phyloP scores from a whole-genome alignment of 2,113 vertebrate genomes.

The Thamnaconus septentrionalis region DNA sequence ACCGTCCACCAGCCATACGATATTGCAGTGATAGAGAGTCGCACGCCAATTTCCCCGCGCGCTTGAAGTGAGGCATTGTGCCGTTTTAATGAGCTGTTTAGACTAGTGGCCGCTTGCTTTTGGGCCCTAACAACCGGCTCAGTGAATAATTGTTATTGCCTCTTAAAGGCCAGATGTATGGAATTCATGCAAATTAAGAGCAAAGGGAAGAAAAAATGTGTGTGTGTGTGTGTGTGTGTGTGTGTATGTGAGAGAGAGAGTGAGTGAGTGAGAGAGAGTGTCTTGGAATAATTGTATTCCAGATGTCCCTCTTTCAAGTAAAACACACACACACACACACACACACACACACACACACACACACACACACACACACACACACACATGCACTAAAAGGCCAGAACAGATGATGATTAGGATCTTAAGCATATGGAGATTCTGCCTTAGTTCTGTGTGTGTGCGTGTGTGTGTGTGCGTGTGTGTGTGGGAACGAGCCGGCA shows the following conservation, averaged over 20 bases:
- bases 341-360: constrained; percentile 13
- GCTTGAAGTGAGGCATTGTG: constrained; percentile 68
- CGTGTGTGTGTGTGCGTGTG: constrained; percentile 11
- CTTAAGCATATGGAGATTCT: constrained; percentile 59
- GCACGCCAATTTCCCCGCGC: constrained; percentile 47
- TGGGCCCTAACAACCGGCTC: constrained; percentile 54
- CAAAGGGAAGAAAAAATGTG: constrained; percentile 25
- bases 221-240: constrained; percentile 25
- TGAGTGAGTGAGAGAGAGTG: constrained; percentile 11
- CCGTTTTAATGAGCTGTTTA: constrained; percentile 72
- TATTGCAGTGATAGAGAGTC: constrained; percentile 55
- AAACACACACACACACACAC: constrained; percentile 24
- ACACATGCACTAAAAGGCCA: constrained; percentile 39
- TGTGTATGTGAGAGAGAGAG: constrained; percentile 10
- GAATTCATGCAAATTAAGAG: constrained; percentile 66
- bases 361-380: constrained; percentile 9
- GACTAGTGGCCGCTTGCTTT: constrained; percentile 61
- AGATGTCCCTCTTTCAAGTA: constrained; percentile 63
- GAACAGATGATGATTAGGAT: constrained; percentile 69
- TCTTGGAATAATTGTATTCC: constrained; percentile 67
- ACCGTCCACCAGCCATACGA: constrained; percentile 45
- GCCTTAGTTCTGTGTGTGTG: constrained; percentile 35
- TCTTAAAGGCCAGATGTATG: constrained; percentile 67
- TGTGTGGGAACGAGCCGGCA: background rate
- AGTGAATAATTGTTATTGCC: constrained; percentile 67